Percentiles rank a stretch among this genome's conserved stretches.
These are phyloP conservation scores for Hephaestus fuliginosus DNA, from an alignment of 2,797 vertebrate genomes.

Conservation along the genomic window DNA sequence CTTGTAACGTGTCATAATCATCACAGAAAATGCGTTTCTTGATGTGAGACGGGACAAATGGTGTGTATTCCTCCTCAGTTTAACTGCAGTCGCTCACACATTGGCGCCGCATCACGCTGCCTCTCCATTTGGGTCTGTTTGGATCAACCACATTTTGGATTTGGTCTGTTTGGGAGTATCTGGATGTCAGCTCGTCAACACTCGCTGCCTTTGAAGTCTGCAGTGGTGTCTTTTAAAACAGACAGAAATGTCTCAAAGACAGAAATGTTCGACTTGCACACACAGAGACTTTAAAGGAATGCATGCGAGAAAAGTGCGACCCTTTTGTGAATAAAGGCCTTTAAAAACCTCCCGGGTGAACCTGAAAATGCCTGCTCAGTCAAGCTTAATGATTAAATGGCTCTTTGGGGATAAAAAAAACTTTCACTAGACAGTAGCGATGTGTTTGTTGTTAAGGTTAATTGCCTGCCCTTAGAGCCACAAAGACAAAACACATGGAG, in stretches of 20 bases:
- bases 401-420: not conserved
- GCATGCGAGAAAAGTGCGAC: not conserved
- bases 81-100: not conserved
- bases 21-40: not conserved
- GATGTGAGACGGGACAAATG: not conserved
- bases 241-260: not conserved
- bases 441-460: not conserved
- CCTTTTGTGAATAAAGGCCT: not conserved
- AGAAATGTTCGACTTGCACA: not conserved
- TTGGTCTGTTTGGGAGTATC: not conserved
- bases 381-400: not conserved
- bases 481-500: conserved; percentile 13
- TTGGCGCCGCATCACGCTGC: too few species aligned
- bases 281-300: not conserved
- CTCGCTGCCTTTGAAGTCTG: not conserved
- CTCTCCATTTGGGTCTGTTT: not conserved
- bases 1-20: not conserved
- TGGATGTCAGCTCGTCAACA: not conserved
- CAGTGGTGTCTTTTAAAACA: not conserved
- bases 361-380: not conserved
- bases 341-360: conserved; percentile 2
- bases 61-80: not conserved
- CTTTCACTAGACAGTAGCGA: not conserved
- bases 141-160: not conserved
- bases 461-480: not conserved